Base-by-base conservation (phyloP, 2,888 invertebrate genomes). In the Altica lythri region DNA sequence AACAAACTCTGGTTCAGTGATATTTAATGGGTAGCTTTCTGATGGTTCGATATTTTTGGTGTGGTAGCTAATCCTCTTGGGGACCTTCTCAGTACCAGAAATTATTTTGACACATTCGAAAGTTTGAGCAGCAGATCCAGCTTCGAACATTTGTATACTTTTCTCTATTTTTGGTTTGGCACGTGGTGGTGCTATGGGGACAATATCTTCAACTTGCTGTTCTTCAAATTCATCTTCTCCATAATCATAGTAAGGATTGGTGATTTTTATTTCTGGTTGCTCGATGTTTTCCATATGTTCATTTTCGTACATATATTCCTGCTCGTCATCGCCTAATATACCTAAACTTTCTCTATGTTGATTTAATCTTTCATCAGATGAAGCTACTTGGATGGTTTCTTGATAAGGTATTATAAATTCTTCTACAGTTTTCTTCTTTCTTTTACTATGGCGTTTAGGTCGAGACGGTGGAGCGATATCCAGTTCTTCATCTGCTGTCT, bases 391-490 rank as follows among this genome's bases (percentile, higher is more conserved):
- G 19, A 73, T 70, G 0, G 73, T 73, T 63, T 70, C 71, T 51
- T 77, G 71, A 57, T 71, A 80, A 45, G 78, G 78, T 56, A 78
- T n/a, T n/a, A n/a, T 74, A 34, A 77, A 72, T 34, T 75, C 64
- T 14, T 65, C 64, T 10, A 62, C 61, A 2, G 48, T 35, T 19
- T 64, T 65, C 44, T 60, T 69, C 17, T 40, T 58, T 42, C 67
- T 68, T 55, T 80, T 79, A 63, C 81, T 83, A 27, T 79, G 79
- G 61, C 83, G 75, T 48, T 80, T 82, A 13, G 83, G 83, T 59
- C 83, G 75, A 9, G 81, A 78, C 4, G 83, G 83, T 13, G 68
- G 68, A 43, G 59, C 17, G 19, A 12, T 46, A 27, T 63, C 55
- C 6, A 66, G 61, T 53, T 72, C 69, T 16, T 71, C 71, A 13